Percentiles rank a stretch among this genome's conserved stretches.
These are phyloP conservation scores for Ornithoptera alexandrae DNA, from an alignment of 2,888 invertebrate genomes.

Conservation along the genomic window DNA sequence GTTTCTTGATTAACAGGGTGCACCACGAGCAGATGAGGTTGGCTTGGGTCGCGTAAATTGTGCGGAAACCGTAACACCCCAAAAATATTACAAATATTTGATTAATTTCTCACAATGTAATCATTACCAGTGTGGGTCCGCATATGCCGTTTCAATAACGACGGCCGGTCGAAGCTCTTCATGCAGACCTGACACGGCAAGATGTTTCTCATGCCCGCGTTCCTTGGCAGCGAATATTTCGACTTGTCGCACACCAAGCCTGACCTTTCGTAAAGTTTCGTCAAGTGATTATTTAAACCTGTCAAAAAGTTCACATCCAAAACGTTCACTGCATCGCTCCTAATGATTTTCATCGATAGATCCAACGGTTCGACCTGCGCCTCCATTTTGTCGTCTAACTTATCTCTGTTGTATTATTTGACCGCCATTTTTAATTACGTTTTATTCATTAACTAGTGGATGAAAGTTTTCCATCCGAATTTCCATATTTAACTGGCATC, in stretches of 20 bases:
- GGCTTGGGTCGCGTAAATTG: no score
- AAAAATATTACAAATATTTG: no score
- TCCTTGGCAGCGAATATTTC: conserved; percentile 38
- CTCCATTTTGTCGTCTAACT: conserved; percentile 44
- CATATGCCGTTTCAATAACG: conserved; percentile 83
- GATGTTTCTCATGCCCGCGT: conserved; percentile 52
- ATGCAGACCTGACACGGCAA: conserved; percentile 82
- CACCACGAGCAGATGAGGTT: no score
- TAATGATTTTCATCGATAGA: conserved; percentile 54
- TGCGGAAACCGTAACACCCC: no score
- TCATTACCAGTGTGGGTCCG: conserved; percentile 83
- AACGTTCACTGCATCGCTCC: conserved; percentile 51
- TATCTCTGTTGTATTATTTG: neutral
- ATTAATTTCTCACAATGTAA: no score
- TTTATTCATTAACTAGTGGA: neutral
- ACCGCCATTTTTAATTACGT: neutral
- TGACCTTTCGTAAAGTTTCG: conserved; percentile 65
- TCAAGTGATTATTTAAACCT: conserved; percentile 65
- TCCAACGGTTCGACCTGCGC: conserved; percentile 69
- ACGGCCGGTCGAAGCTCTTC: conserved; percentile 85
- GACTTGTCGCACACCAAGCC: conserved; percentile 44
- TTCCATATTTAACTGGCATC: conserved; percentile 61
- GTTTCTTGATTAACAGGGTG: no score
- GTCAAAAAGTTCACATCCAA: conserved; percentile 67
- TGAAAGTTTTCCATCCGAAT: conserved; percentile 49